These are phyloP conservation scores for Ectemnius lituratus DNA, from an alignment of 2,888 invertebrate genomes.

Conservation along the genomic window DNA sequence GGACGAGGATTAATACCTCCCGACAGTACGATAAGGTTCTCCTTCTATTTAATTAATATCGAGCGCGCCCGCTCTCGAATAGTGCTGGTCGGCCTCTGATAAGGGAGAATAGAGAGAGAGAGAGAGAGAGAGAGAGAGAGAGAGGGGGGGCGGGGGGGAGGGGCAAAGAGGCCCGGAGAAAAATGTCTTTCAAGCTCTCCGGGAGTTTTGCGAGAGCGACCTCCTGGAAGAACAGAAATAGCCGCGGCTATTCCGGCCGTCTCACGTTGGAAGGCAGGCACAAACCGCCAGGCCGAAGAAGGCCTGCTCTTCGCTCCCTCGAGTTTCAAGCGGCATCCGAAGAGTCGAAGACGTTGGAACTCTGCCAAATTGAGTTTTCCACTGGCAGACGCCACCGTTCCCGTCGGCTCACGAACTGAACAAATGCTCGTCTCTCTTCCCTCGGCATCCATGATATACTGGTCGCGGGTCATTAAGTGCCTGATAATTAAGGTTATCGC, in stretches of 20 bases:
- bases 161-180: constrained; percentile 19
- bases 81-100: too few species aligned
- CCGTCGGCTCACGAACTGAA: constrained; percentile 6
- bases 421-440: constrained; percentile 3
- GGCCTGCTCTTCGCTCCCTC: constrained; percentile 6
- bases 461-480: constrained; percentile 53
- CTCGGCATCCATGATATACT: constrained; percentile 24
- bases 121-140: too few species aligned
- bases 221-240: constrained; percentile 45
- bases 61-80: neutral
- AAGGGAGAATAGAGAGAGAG: too few species aligned
- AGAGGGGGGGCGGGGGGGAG: too few species aligned
- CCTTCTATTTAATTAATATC: neutral
- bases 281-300: constrained; percentile 11
- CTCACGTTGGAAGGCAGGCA: constrained; percentile 17
- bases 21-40: too few species aligned
- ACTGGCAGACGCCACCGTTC: constrained; percentile 6
- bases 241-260: constrained; percentile 37
- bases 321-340: constrained; percentile 28
- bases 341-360: constrained; percentile 42
- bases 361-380: constrained; percentile 55
- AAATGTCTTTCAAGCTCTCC: constrained; percentile 30
- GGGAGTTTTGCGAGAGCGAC: constrained; percentile 9
- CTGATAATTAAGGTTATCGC: constrained; percentile 61
- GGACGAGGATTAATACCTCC: constrained; percentile 14